Conservation (phyloP, 2,113 vertebrate genomes). For the Ranitomeya imitator region DNA sequence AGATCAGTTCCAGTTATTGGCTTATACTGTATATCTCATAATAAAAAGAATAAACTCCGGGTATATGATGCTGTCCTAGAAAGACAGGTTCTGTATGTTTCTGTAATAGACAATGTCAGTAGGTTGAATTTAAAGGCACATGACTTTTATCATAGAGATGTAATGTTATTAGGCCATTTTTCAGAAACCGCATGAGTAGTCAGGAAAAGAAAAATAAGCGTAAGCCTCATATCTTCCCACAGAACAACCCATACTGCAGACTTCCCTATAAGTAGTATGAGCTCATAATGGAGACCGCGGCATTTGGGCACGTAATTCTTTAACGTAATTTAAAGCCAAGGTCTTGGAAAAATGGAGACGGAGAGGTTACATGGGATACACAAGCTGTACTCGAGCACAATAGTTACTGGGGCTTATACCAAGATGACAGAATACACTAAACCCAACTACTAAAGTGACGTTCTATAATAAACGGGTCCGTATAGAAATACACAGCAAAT, state of each 20-base stretch:
- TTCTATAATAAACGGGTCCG: background rate
- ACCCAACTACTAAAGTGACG: background rate
- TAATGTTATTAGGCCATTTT: slow-evolving; percentile 7
- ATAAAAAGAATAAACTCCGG: background rate
- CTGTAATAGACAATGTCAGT: slow-evolving; percentile 1
- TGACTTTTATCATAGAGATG: background rate
- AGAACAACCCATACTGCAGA: background rate
- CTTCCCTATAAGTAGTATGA: background rate
- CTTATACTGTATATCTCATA: background rate
- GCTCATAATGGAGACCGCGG: background rate
- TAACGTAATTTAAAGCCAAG: background rate
- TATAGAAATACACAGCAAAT: background rate
- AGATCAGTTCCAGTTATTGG: background rate
- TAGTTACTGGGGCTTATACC: background rate
- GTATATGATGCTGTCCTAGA: background rate
- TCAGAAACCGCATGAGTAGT: slow-evolving; percentile 21
- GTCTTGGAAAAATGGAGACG: background rate
- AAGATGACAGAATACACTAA: no score
- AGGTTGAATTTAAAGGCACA: background rate
- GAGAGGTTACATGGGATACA: background rate
- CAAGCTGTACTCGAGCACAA: background rate
- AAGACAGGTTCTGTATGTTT: background rate
- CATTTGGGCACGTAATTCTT: background rate
- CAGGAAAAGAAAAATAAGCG: background rate
- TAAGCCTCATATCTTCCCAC: background rate